Base-by-base conservation (phyloP, 2,888 invertebrate genomes). In the Pterostichus niger region DNA sequence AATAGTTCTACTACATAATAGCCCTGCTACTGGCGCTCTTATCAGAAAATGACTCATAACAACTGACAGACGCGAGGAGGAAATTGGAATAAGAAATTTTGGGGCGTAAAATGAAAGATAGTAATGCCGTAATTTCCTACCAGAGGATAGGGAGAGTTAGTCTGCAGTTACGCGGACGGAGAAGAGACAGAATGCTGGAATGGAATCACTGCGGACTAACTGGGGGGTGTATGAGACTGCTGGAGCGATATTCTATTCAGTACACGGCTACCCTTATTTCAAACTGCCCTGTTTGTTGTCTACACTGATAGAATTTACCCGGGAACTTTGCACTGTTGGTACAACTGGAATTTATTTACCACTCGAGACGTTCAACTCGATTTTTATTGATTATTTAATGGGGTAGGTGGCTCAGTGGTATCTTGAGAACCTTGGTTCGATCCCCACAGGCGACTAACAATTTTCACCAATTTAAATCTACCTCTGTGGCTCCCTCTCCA, bases 21-120 rank as follows among this genome's bases (percentile, higher is more conserved):
- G 90, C 87, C 89, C 87, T 79, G 84, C 79, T 87, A 88, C 88
- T 88, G 88, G 77, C 33, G 77, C 91, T 91, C 93, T 93, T 93
- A 93, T 93, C 93, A 93, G 93, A 93, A 93, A 93, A 93, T 93
- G 93, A 93, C 92, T 93, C 93, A 93, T 93, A 93, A 93, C 92
- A 93, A 93, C 93, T 91, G 91, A 91, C 91, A 91, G 91, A 92
- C 75, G 76, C 79, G 85, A 85, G 86, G 85, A 86, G 92, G 93
- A 93, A 93, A 93, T 93, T 93, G 93, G 93, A 93, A 93, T 93
- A 93, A 93, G 93, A 93, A 93, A 93, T 93, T 93, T 93, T 93
- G 92, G 93, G 93, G 93, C 93, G 93, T 93, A 93, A 93, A 93
- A 93, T 93, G 93, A 93, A 93, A 93, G 93, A 93, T 93, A 93